Base-by-base conservation (phyloP, 2,888 invertebrate genomes). In the Eudemis profundana region DNA sequence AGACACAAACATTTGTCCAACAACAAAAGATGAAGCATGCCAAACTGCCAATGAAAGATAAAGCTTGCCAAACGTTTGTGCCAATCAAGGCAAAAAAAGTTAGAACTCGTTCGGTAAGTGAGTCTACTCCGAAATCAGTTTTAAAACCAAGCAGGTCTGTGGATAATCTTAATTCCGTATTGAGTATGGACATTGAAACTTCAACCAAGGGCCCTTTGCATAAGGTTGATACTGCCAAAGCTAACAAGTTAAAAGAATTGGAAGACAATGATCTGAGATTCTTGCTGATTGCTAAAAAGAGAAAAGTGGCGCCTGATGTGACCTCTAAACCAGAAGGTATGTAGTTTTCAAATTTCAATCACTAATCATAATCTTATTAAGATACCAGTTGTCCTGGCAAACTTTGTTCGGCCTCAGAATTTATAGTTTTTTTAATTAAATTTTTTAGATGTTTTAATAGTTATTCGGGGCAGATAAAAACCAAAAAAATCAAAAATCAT, bases 261-360 rank as follows among this genome's bases (percentile, higher is more conserved):
- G 70, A 72, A 2, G 65, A 66, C 2, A 70, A 66, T 61, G 86
- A 87, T 71, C 73, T 87, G 23, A 76, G 87, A 65, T 71, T 72
- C 14, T n/a, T 77, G 0, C 67, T 87, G 44, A 40, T 77, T 23
- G 77, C 78, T 2, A 84, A 81, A 60, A 75, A 74, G 56, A 75
- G 70, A 56, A 81, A 75, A 27, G 40, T 50, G 14, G 51, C 19
- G 14, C 2, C n/a, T 0, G 19, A 14, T 3, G 57, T 51, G n/a
- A 10, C 33, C 1, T 14, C 15, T 3, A 50, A 44, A 36, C 36
- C 23, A 66, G 5, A 7, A 63, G 10, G 67, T 71, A 23, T 3
- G 38, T 29, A n/a, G n/a, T 15, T 53, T 17, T 29, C 72, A 71
- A 8, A n/a, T 29, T 72, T 29, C 72, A 71, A 8, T n/a, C n/a